Percentiles rank a stretch among this genome's conserved stretches.
These are phyloP conservation scores for Lineus longissimus DNA, from an alignment of 1,140 invertebrate genomes.

Conservation along the genomic window DNA sequence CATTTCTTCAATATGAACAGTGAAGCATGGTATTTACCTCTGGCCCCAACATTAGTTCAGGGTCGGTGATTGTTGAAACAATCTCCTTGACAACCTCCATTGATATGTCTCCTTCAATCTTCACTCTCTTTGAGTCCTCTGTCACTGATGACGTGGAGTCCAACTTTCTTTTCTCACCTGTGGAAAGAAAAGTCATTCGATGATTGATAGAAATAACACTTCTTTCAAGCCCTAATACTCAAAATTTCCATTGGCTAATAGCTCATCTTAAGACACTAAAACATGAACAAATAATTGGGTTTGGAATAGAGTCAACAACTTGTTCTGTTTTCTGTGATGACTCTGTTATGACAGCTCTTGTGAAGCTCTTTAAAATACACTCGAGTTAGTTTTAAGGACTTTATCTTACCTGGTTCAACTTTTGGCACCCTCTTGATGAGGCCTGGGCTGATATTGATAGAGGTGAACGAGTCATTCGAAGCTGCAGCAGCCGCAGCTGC, in stretches of 20 bases:
- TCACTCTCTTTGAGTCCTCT: slow-evolving; percentile 41
- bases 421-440: slow-evolving; percentile 18
- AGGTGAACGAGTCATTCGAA: slow-evolving; percentile 62
- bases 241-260: too few relatives aligned
- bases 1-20: neutral
- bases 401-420: too few relatives aligned
- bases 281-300: too few relatives aligned
- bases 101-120: slow-evolving; percentile 54
- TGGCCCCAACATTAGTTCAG: slow-evolving; percentile 73
- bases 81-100: slow-evolving; percentile 72
- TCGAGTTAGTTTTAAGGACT: too few relatives aligned
- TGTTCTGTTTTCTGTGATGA: too few relatives aligned
- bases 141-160: slow-evolving; percentile 14
- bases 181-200: slow-evolving; percentile 2
- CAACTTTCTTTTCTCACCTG: slow-evolving; percentile 32
- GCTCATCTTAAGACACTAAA: too few relatives aligned
- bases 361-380: too few relatives aligned
- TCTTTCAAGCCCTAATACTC: too few relatives aligned
- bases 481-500: slow-evolving; percentile 16
- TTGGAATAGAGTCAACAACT: too few relatives aligned
- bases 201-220: too few relatives aligned
- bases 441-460: slow-evolving; percentile 64
- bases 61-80: slow-evolving; percentile 72
- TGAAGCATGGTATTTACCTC: slow-evolving; percentile 60
- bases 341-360: too few relatives aligned